phyloP scores from a whole-genome alignment of 2,797 vertebrate genomes.

The Poecilia gillii region DNA sequence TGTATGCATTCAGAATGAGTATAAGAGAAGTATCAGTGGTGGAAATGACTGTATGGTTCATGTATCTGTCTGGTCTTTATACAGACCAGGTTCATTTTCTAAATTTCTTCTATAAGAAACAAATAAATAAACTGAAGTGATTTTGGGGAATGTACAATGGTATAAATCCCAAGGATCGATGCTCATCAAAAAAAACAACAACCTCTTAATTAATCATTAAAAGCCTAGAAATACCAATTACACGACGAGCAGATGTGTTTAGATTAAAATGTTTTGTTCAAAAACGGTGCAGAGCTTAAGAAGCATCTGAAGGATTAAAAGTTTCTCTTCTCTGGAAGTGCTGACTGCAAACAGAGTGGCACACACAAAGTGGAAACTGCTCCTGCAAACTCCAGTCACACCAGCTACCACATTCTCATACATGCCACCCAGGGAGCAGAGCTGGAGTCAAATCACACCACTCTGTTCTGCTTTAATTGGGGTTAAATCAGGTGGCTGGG shows the following conservation, averaged over 20 bases:
- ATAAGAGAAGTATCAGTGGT: not conserved
- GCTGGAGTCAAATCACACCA: slow-evolving; percentile 47
- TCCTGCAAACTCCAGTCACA: slow-evolving; percentile 17
- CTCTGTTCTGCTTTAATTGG: slow-evolving; percentile 68
- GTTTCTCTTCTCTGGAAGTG: slow-evolving; percentile 55
- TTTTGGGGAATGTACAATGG: not conserved
- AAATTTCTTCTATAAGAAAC: not conserved
- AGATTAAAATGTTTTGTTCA: slow-evolving; percentile 48
- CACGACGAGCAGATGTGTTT: slow-evolving; percentile 27
- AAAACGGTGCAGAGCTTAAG: slow-evolving; percentile 12
- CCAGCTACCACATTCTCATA: slow-evolving; percentile 19
- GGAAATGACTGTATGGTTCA: not conserved
- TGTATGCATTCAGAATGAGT: not conserved
- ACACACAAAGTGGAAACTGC: slow-evolving; percentile 9
- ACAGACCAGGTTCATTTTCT: not conserved
- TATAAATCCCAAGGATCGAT: not conserved
- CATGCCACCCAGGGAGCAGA: slow-evolving; percentile 41
- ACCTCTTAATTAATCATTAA: not conserved
- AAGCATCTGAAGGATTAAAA: slow-evolving; percentile 30
- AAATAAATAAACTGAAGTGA: not conserved
- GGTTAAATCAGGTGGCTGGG: slow-evolving; percentile 64
- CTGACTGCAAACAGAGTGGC: slow-evolving; percentile 46
- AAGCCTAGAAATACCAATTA: slow-evolving; percentile 10
- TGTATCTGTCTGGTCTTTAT: not conserved
- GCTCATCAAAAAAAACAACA: not conserved